Conservation (phyloP, 2,113 vertebrate species). For the Solea solea region DNA sequence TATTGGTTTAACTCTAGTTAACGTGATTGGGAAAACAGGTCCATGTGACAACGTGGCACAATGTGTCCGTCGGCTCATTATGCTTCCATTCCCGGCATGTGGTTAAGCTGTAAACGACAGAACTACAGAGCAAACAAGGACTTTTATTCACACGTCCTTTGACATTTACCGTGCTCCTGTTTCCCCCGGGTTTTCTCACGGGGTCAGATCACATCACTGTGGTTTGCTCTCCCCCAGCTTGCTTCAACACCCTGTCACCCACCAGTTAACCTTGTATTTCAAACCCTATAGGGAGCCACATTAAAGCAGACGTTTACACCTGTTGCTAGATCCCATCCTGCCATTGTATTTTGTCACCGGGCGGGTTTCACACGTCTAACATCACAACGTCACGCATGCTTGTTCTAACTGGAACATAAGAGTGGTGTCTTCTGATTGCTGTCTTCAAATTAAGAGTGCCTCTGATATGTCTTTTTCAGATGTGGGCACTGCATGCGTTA, state of each 20-base stretch:
- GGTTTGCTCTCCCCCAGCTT: constrained; percentile 29
- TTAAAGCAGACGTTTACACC: constrained; percentile 42
- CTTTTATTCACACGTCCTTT: constrained; percentile 60
- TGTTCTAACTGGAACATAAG: too few species aligned
- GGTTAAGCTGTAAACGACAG: constrained; percentile 65
- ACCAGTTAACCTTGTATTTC: constrained; percentile 65
- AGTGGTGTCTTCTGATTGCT: too few species aligned
- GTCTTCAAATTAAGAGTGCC: too few species aligned
- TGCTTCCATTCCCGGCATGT: constrained; percentile 34
- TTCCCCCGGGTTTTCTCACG: constrained; percentile 62
- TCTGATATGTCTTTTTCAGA: constrained; percentile 30
- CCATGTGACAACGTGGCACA: too few species aligned
- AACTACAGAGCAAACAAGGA: constrained; percentile 61
- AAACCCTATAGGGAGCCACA: constrained; percentile 50
- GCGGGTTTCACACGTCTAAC: neutral
- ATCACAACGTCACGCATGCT: neutral
- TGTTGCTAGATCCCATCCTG: constrained; percentile 27
- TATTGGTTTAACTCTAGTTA: neutral
- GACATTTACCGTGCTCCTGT: constrained; percentile 56
- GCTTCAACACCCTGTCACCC: constrained; percentile 67
- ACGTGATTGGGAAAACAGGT: neutral
- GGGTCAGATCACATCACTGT: constrained; percentile 60
- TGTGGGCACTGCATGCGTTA: constrained; percentile 30
- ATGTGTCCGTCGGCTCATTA: constrained; percentile 1
- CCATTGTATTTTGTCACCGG: constrained; percentile 17